Conservation (phyloP, 2,113 vertebrate genomes). For the Triplophysa tibetana region DNA sequence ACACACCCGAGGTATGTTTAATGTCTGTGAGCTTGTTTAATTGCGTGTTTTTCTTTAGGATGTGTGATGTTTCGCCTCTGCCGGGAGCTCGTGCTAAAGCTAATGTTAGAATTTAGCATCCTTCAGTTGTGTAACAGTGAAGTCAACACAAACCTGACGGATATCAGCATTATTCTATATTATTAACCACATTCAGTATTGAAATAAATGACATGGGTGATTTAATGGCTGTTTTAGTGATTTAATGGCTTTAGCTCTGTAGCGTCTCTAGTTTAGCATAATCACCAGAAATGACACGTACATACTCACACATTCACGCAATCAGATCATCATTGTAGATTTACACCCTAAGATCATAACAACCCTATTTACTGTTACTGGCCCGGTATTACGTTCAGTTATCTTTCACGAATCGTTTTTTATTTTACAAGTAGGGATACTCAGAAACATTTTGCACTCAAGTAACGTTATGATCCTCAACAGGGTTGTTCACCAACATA, state of each 20-base stretch:
- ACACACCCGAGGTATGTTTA: conserved; percentile 6
- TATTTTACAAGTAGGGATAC: too few species aligned
- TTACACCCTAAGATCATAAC: not conserved
- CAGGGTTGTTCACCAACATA: too few species aligned
- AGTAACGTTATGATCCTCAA: too few species aligned
- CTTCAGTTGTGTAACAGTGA: not conserved
- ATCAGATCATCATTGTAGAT: not conserved
- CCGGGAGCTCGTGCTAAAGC: conserved; percentile 12
- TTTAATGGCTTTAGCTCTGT: not conserved
- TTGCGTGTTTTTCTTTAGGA: not conserved
- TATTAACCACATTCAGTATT: not conserved
- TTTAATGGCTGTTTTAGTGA: conserved; percentile 40
- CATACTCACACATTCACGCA: not conserved
- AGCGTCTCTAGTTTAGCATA: not conserved
- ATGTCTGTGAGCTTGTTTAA: not conserved
- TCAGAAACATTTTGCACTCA: too few species aligned
- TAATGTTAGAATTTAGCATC: not conserved
- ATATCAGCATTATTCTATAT: too few species aligned
- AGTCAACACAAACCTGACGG: not conserved
- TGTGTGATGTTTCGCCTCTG: not conserved
- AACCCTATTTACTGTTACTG: too few species aligned
- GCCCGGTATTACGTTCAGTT: too few species aligned
- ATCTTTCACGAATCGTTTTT: not conserved
- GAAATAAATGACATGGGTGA: not conserved
- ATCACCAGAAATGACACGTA: conserved; percentile 39